These are phyloP conservation scores for Lottia scabra DNA, from an alignment of 2,888 invertebrate species.

Conservation along the genomic window DNA sequence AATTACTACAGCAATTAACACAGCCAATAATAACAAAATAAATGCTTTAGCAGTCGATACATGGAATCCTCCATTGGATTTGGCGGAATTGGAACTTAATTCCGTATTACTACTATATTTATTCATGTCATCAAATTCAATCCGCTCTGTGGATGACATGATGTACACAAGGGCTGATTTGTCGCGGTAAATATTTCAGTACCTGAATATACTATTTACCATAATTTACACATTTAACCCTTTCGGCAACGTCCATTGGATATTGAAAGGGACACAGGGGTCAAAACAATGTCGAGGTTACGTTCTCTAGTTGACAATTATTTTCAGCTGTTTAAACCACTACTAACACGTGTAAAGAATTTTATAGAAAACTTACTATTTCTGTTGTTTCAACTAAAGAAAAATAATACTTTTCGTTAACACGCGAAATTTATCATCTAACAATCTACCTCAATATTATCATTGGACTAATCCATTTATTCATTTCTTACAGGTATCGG, in stretches of 20 bases:
- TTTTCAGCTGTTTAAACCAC: conserved; percentile 1
- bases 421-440: too few species aligned
- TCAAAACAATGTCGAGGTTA: not conserved
- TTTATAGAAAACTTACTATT: too few species aligned
- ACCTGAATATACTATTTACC: not conserved
- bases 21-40: conserved; percentile 34
- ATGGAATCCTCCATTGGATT: conserved; percentile 31
- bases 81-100: conserved; percentile 17
- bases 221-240: not conserved
- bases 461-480: too few species aligned
- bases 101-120: conserved; percentile 21
- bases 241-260: not conserved
- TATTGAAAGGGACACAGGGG: not conserved
- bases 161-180: not conserved
- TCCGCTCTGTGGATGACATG: conserved; percentile 19
- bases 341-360: not conserved
- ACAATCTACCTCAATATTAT: too few species aligned
- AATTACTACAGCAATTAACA: conserved; percentile 39
- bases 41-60: conserved; percentile 36
- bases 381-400: too few species aligned
- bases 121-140: conserved; percentile 23
- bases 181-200: too few species aligned
- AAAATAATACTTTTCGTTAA: too few species aligned
- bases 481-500: too few species aligned
- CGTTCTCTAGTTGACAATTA: not conserved